Base-by-base conservation (phyloP, 2,113 vertebrate genomes). In the Etheostoma cragini region DNA sequence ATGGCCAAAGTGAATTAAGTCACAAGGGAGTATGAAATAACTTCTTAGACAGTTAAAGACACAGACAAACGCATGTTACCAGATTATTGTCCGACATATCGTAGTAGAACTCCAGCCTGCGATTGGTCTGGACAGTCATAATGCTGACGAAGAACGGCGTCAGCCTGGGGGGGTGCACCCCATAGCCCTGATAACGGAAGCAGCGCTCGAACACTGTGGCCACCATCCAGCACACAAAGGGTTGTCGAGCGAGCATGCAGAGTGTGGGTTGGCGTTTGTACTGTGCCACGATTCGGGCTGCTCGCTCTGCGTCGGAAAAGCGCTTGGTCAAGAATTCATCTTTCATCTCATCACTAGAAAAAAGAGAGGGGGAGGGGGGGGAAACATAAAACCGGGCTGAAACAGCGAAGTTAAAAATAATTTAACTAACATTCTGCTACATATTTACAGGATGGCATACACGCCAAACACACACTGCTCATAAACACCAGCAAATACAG, bases 211-310 rank as follows among this genome's bases (percentile, higher is more conserved):
- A 93, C 53, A 94, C 54, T 0, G 76, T 87, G 10, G 91, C 84
- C 61, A 93, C 63, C 21, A 95, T 91, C 95, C 95, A 95, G 88
- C 89, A 92, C 47, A 92, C 61, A 16, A 95, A 91, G 0, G 95
- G 95, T 1, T 94, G 88, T 7, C 86, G 88, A 53, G 92, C 87
- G 6, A 95, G 83, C 13, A 81, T 79, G 0, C 19, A 4, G 4
- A 96, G 88, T 0, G 46, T 82, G 0, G 85, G 92, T 3, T 76
- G 73, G 1, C 24, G 52, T 58, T 89, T 94, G n/a, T 92, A 85
- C 3, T 91, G 91, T 0, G 35, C 11, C 0, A 92, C 22, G 7
- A 96, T 84, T 0, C 82, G 81, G 0, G 0, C 0, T 1, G 84
- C 71, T 0, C 90, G 63, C 1, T 35, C 8, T 1, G 46, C 4